Percentiles rank a stretch among this genome's conserved stretches.
phyloP scores from a whole-genome alignment of 1,140 invertebrate genomes.

The Contarinia nasturtii region DNA sequence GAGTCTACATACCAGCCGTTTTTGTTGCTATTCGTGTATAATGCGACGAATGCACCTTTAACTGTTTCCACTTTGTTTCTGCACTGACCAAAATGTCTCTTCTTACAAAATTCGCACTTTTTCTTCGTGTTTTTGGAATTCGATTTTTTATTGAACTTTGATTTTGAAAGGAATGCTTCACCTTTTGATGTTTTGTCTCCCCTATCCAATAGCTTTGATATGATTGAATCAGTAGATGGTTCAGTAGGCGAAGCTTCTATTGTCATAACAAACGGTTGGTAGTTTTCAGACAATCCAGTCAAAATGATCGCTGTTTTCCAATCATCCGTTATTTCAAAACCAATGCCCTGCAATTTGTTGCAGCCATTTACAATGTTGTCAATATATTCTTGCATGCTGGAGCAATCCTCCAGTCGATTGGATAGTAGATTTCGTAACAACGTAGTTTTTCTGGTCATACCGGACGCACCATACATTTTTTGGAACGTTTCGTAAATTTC shows the following conservation, averaged over 20 bases:
- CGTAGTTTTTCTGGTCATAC: slow-evolving; percentile 16
- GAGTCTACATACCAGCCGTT: slow-evolving; percentile 12
- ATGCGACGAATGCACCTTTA: too few species aligned
- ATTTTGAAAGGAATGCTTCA: slow-evolving; percentile 1
- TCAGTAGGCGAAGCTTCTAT: slow-evolving; percentile 11
- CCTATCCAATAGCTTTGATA: slow-evolving; percentile 12
- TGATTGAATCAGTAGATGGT: slow-evolving; percentile 8
- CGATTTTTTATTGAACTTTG: slow-evolving; percentile 6
- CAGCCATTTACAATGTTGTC: slow-evolving; percentile 10
- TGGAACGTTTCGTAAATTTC: slow-evolving; percentile 14
- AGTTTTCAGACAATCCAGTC: slow-evolving; percentile 17
- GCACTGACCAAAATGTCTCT: too few species aligned
- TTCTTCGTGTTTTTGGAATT: slow-evolving; percentile 4
- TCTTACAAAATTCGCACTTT: too few species aligned
- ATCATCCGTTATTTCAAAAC: slow-evolving; percentile 10
- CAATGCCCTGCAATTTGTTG: background rate
- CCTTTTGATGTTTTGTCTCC: slow-evolving; percentile 1
- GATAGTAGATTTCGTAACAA: slow-evolving; percentile 13
- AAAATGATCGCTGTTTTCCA: slow-evolving; percentile 17
- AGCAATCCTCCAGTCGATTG: slow-evolving; percentile 11
- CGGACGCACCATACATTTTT: slow-evolving; percentile 15
- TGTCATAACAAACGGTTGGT: slow-evolving; percentile 19
- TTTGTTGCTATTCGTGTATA: too few species aligned
- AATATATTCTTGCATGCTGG: slow-evolving; percentile 16
- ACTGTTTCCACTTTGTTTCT: too few species aligned